Evolutionary conservation across 2,113 vertebrate genomes (phyloP).

Genomic region (Triplophysa rosa): DNA sequence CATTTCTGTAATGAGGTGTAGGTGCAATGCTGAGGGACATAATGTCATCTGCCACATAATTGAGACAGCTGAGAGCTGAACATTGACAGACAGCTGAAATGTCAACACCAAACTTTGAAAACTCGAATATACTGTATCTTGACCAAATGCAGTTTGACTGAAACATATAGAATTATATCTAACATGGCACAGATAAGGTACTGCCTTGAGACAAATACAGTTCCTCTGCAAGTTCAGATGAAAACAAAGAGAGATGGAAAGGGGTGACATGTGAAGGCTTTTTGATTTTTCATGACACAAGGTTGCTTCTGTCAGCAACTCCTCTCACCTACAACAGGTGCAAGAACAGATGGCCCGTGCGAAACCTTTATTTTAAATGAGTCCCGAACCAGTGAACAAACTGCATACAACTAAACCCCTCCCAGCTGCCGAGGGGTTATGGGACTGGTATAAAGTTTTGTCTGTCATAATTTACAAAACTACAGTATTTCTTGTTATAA

Average conservation of each 20-base stretch:
- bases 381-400: not conserved
- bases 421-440: not conserved
- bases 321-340: not conserved
- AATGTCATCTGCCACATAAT: too few species aligned
- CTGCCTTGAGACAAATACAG: not conserved
- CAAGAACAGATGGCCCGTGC: not conserved
- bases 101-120: slow-evolving; percentile 9
- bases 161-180: not conserved
- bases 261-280: not conserved
- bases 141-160: not conserved
- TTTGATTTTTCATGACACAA: not conserved
- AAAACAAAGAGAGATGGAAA: not conserved
- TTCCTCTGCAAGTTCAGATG: not conserved
- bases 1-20: not conserved
- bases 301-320: not conserved
- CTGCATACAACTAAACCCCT: not conserved
- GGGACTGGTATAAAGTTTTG: not conserved
- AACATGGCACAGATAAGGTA: not conserved
- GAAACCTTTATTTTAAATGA: not conserved
- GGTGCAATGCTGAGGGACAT: not conserved
- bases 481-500: too few species aligned
- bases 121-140: not conserved
- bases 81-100: not conserved
- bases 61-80: not conserved
- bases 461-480: not conserved